Percentiles rank a stretch among this genome's conserved stretches.
Evolutionary conservation across 1,140 invertebrate species (phyloP).

Genomic region (Heliconius eleuchia): DNA sequence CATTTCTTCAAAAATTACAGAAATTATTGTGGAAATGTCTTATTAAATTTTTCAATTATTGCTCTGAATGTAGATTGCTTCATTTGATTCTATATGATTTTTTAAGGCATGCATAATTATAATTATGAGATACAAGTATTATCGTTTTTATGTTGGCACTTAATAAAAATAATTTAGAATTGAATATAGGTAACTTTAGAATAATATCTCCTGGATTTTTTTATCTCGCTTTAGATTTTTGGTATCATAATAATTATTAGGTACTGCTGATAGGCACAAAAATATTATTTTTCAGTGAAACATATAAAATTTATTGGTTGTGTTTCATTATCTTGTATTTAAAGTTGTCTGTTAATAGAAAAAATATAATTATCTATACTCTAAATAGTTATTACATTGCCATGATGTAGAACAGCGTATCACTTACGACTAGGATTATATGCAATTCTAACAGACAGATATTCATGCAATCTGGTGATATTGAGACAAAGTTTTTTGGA

Average conservation of each 20-base stretch:
- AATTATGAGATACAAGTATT: not conserved
- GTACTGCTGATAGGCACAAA: not conserved
- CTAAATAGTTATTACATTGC: conserved; percentile 9
- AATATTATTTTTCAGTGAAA: not conserved
- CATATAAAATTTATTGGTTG: not conserved
- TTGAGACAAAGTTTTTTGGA: not conserved
- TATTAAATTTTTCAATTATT: no score
- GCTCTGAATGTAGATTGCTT: no score
- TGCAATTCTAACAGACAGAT: not conserved
- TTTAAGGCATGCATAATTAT: conserved; percentile 2
- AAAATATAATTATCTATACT: conserved; percentile 7
- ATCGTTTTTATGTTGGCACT: conserved; percentile 7
- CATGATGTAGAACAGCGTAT: not conserved
- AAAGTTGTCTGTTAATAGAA: conserved; percentile 6
- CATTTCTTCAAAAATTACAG: no score
- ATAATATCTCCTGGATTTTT: not conserved
- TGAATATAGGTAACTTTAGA: not conserved
- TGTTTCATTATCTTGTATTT: not conserved
- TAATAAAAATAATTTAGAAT: not conserved
- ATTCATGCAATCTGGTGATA: not conserved
- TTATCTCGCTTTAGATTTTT: not conserved
- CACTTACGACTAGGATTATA: conserved; percentile 13
- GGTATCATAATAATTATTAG: not conserved
- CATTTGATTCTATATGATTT: not conserved
- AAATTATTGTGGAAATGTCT: no score